Conservation (phyloP, 2,113 vertebrate species). For the Coturnix japonica region DNA sequence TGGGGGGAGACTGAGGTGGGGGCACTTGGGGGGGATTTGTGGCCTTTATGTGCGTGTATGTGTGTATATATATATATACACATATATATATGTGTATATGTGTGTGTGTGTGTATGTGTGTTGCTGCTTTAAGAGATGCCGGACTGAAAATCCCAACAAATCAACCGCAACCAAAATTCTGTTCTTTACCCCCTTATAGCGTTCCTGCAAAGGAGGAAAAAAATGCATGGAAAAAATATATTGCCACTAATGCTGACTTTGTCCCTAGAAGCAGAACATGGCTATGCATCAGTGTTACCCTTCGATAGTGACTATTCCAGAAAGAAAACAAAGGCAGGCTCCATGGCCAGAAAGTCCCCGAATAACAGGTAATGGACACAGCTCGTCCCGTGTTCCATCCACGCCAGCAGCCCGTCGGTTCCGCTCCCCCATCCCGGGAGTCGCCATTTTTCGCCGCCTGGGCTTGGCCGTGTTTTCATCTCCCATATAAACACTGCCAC, state of each 20-base stretch:
- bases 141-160: conserved; percentile 62
- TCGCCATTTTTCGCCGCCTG: conserved; percentile 81
- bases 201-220: conserved; percentile 70
- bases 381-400: conserved; percentile 53
- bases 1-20: too few relatives aligned
- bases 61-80: not conserved
- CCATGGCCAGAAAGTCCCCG: conserved; percentile 91
- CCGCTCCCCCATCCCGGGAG: conserved; percentile 58
- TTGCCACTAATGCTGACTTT: conserved; percentile 77
- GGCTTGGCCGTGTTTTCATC: conserved; percentile 87
- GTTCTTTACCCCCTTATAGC: conserved; percentile 69
- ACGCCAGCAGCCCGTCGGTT: not conserved
- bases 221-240: conserved; percentile 73
- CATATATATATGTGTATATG: too few relatives aligned
- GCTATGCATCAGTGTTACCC: conserved; percentile 96
- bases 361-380: conserved; percentile 91
- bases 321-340: conserved; percentile 94
- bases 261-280: conserved; percentile 95
- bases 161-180: conserved; percentile 53
- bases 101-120: not conserved
- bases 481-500: conserved; percentile 91
- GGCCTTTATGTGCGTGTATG: too few relatives aligned
- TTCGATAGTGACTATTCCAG: conserved; percentile 92
- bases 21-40: too few relatives aligned
- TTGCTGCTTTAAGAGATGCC: conserved; percentile 56